These are phyloP conservation scores for Scaptomyza graminum DNA, from an alignment of 1,140 invertebrate species.

Conservation along the genomic window DNA sequence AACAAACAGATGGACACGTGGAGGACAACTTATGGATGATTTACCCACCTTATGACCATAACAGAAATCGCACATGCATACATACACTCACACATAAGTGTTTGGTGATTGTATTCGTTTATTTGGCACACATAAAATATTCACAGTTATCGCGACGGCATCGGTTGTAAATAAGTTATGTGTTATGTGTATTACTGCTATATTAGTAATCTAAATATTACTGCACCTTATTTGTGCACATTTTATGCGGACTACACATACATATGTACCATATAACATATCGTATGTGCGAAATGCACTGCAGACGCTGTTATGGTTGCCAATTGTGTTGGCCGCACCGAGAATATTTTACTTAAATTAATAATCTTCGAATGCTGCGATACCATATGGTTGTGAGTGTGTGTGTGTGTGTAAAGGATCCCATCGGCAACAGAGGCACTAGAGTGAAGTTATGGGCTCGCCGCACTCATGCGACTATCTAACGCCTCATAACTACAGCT, in stretches of 20 bases:
- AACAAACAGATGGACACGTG: not conserved
- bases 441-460: not conserved
- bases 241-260: slow-evolving; percentile 4
- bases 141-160: slow-evolving; percentile 9
- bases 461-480: slow-evolving; percentile 20
- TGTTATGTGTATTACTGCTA: slow-evolving; percentile 9
- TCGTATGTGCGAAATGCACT: slow-evolving; percentile 6
- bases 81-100: not conserved
- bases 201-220: slow-evolving; percentile 35
- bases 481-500: slow-evolving; percentile 16
- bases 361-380: slow-evolving; percentile 23
- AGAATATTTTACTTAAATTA: slow-evolving; percentile 36
- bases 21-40: slow-evolving; percentile 17
- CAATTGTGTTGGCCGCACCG: no score
- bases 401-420: not conserved
- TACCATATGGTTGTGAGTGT: slow-evolving; percentile 5
- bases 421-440: not conserved
- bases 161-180: slow-evolving; percentile 23
- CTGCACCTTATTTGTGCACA: slow-evolving; percentile 37
- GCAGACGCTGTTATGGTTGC: no score
- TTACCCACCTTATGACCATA: slow-evolving; percentile 8
- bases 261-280: not conserved
- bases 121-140: not conserved
- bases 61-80: not conserved
- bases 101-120: no score